Base-by-base conservation (phyloP, 1,140 invertebrate genomes). In the Trichogramma pretiosum region DNA sequence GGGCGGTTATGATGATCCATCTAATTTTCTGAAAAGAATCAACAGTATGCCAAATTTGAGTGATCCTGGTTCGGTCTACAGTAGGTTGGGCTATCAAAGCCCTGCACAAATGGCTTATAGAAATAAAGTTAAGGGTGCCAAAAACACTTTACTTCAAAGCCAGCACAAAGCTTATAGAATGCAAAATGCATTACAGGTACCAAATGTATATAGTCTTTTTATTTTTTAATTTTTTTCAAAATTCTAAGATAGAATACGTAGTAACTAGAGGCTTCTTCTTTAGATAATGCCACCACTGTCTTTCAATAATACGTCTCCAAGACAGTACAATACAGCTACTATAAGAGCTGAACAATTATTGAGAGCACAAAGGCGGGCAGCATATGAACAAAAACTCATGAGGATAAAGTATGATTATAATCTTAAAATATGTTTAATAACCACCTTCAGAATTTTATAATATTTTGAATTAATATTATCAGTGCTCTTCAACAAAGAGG, bases 61-160 rank as follows among this genome's bases (percentile, higher is more conserved):
- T 34, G 67, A 72, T 55, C 67, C 68, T 4, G 65, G 61, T 10
- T 70, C 67, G 3, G 69, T 72, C 22, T 61, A 72, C 28, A 70
- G 62, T 57, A 58, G 69, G 18, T 30, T 72, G 37, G 69, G 69
- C 7, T 72, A 72, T 37, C 69, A 72, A 28, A 72, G 61, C 38
- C 66, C 67, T 18, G 64, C 63, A 17, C 69, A 70, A 45, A 60
- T 67, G 24, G 69, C 69, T 40, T 70, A 70, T 30, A 54, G 68
- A 46, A 69, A 68, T 53, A 63, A 64, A 36, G 61, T 72, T 23
- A 70, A 72, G 46, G 53, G 67, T 21, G 64, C 65, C 3, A 70
- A 69, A 24, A 67, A 67, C 50, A 35, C 69, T 7, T 46, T 70
- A 5, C 36, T 67, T 9, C 66, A 68, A 46, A 47, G 61, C 22